Conservation (phyloP, 1,140 invertebrate genomes). For the Hypsibius dujardini region DNA sequence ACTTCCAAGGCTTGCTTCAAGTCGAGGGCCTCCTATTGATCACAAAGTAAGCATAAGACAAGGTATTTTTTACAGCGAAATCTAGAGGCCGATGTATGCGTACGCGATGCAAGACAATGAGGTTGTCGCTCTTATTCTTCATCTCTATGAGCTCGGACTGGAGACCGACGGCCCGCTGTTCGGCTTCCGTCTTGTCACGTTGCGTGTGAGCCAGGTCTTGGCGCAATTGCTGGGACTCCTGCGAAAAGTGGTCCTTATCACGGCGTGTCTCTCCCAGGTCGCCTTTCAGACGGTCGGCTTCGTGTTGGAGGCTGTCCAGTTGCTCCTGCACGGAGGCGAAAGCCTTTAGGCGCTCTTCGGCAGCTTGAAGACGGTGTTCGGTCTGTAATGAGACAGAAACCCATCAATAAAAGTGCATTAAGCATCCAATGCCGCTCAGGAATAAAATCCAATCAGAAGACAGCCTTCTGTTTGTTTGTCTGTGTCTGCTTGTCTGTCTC, state of each 20-base stretch:
- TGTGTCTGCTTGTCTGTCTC: too few species aligned
- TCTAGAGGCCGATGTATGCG: neutral
- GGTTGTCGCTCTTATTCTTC: conserved; percentile 1
- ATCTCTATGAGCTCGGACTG: neutral
- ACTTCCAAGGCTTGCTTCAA: neutral
- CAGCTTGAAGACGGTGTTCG: conserved; percentile 1
- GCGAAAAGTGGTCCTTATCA: neutral
- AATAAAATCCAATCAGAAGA: too few species aligned
- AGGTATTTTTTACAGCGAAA: neutral
- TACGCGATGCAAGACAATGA: neutral
- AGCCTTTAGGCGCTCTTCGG: neutral
- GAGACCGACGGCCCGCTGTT: neutral
- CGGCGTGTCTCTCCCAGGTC: conserved; percentile 5
- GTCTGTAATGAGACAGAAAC: neutral
- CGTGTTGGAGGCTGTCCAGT: neutral
- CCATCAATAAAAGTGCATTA: neutral
- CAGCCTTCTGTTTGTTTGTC: too few species aligned
- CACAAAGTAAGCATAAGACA: neutral
- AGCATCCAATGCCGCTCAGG: too few species aligned
- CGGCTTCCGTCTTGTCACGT: neutral
- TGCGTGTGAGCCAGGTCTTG: neutral
- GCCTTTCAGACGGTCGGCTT: neutral
- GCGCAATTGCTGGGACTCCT: neutral
- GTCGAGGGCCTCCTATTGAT: neutral
- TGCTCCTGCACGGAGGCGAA: neutral